Conservation (phyloP, 2,797 vertebrate species). For the Parotocinclus haroldoi region DNA sequence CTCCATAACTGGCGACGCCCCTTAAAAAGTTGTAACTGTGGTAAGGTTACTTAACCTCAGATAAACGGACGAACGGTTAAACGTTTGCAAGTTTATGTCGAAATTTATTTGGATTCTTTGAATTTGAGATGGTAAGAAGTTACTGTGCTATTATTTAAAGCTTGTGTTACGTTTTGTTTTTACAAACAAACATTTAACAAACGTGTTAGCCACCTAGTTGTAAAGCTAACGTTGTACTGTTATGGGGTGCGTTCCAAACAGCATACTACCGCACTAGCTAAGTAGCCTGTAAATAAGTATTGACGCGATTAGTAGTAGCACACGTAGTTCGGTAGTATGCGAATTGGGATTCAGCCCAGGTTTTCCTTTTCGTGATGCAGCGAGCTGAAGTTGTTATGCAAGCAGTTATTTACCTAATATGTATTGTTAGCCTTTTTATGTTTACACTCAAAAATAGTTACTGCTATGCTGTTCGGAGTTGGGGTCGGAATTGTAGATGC, state of each 20-base stretch:
- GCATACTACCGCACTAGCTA: too few relatives aligned
- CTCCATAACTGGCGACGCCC: slow-evolving; percentile 2
- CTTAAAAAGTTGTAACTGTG: slow-evolving; percentile 10
- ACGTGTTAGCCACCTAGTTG: not conserved
- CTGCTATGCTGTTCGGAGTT: too few relatives aligned
- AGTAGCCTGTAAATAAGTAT: too few relatives aligned
- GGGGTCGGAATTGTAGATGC: too few relatives aligned
- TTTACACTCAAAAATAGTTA: too few relatives aligned
- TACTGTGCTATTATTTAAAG: not conserved
- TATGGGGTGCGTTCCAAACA: not conserved
- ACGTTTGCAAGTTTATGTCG: not conserved
- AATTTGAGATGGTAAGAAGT: slow-evolving; percentile 25
- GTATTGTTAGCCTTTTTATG: too few relatives aligned
- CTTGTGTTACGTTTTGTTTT: not conserved
- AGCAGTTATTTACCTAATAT: too few relatives aligned
- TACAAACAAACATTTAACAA: not conserved
- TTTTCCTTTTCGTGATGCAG: too few relatives aligned
- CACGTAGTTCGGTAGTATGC: too few relatives aligned
- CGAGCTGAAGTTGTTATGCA: too few relatives aligned
- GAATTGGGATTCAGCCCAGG: too few relatives aligned
- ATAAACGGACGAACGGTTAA: not conserved
- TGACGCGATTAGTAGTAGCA: too few relatives aligned
- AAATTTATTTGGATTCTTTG: not conserved
- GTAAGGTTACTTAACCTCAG: not conserved
- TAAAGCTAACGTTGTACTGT: not conserved